A percentile compares a stretch with the other conserved stretches of the same genome.
Conservation (phyloP, 2,888 invertebrate species). For the Cartodere bifasciata region DNA sequence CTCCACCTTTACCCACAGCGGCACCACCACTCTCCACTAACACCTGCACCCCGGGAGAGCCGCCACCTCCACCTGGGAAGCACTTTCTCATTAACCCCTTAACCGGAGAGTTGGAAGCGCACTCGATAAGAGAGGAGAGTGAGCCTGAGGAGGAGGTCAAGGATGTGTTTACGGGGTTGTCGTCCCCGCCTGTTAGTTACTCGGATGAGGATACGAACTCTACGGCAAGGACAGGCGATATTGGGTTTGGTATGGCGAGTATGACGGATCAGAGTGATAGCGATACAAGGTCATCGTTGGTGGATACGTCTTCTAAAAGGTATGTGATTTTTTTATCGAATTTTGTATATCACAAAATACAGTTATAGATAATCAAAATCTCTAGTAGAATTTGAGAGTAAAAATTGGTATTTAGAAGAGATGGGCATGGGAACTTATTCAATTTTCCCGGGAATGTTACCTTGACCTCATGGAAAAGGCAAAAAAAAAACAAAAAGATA, state of each 20-base stretch:
- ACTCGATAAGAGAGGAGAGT: slow-evolving; percentile 52
- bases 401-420: too few relatives aligned
- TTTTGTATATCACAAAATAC: too few relatives aligned
- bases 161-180: slow-evolving; percentile 33
- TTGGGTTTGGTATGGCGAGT: slow-evolving; percentile 14
- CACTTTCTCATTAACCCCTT: slow-evolving; percentile 77
- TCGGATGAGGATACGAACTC: slow-evolving; percentile 49
- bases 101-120: slow-evolving; percentile 74
- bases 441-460: too few relatives aligned
- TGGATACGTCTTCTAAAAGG: slow-evolving; percentile 17
- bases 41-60: neutral
- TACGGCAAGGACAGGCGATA: slow-evolving; percentile 36
- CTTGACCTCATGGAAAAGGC: too few relatives aligned
- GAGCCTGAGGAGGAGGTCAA: slow-evolving; percentile 35
- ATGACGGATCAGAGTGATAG: slow-evolving; percentile 32
- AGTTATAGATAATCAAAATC: too few relatives aligned
- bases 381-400: too few relatives aligned
- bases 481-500: too few relatives aligned
- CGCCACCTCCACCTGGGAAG: slow-evolving; percentile 2
- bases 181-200: slow-evolving; percentile 28
- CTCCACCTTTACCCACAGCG: slow-evolving; percentile 1
- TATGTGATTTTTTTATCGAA: too few relatives aligned
- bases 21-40: slow-evolving; percentile 2
- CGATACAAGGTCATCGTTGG: slow-evolving; percentile 28
- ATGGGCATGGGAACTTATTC: too few relatives aligned